Base-by-base conservation (phyloP, 2,888 invertebrate species). In the Hipparchia sbordonii region DNA sequence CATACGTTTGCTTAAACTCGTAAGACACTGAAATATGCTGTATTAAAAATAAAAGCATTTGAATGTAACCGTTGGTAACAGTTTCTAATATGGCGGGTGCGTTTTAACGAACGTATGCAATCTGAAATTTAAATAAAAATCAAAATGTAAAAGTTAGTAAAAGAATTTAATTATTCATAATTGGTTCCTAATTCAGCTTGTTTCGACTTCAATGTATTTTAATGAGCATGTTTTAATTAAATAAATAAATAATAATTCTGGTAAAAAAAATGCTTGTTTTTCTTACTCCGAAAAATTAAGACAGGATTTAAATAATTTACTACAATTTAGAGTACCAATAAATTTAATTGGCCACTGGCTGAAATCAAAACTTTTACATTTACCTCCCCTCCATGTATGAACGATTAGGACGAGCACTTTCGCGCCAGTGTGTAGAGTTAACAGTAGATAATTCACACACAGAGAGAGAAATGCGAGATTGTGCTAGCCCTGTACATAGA, bases 331-430 rank as follows among this genome's bases (percentile, higher is more conserved):
- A 90, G 91, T 90, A 93, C 92, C 93, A 92, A 93, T 90, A 87
- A 87, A 90, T 93, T 93, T 93, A 90, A 93, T 93, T 93, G 92
- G 93, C 92, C 91, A 92, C 90, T 90, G 91, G 91, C 92, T 91
- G 91, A 92, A 93, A 92, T 91, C 83, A 93, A 89, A 89, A 88
- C 84, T 77, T 87, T 88, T 92, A 93, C 92, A 93, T 88, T 84
- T 88, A 86, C 86, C 89, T 85, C 87, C 89, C 83, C 76, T 89
- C 84, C 85, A 85, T 83, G 84, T 85, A 87, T 82, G 81, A 78
- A 77, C 59, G 70, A 61, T 23, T 82, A 84, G 86, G 84, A 83
- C 84, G 82, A 82, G 85, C 85, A 86, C 81, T 76, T 80, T 81
- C 84, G 79, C 82, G 78, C 81, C 77, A 77, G 45, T 69, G 46